Conservation (phyloP, 2,797 vertebrate genomes). For the Threskiornis aethiopicus region DNA sequence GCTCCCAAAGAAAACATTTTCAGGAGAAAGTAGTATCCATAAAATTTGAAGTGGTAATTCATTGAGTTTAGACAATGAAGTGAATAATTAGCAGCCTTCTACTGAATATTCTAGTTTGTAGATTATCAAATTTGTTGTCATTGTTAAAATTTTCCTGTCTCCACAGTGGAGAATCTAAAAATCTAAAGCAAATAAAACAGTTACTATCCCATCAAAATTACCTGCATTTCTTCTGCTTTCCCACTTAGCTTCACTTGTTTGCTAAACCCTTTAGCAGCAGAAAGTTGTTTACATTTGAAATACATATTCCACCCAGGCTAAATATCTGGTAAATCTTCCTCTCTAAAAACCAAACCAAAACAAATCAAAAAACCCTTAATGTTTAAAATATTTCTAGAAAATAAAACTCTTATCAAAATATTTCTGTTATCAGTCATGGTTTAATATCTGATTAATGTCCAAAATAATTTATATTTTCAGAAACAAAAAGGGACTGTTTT, state of each 20-base stretch:
- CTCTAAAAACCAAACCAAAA: background rate
- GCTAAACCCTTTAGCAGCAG: background rate
- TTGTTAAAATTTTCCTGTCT: background rate
- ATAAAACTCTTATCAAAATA: background rate
- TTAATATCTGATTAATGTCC: background rate
- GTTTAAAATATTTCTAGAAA: background rate
- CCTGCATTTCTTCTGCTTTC: background rate
- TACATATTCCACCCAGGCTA: background rate
- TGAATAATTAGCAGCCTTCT: background rate
- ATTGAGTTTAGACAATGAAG: background rate
- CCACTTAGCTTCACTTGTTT: background rate
- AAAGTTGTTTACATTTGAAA: background rate
- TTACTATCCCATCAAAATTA: background rate
- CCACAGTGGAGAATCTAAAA: background rate
- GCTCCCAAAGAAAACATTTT: background rate
- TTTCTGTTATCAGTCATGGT: background rate
- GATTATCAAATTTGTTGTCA: background rate
- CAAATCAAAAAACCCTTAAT: rapidly evolving
- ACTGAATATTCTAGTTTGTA: background rate
- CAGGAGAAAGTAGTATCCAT: background rate
- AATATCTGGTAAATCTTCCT: background rate
- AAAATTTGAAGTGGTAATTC: background rate
- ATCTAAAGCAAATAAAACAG: background rate
- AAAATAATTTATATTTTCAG: background rate
- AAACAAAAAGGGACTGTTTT: background rate